Evolutionary conservation across 2,797 vertebrate genomes (phyloP).

Genomic region (Peromyscus nudipes): DNA sequence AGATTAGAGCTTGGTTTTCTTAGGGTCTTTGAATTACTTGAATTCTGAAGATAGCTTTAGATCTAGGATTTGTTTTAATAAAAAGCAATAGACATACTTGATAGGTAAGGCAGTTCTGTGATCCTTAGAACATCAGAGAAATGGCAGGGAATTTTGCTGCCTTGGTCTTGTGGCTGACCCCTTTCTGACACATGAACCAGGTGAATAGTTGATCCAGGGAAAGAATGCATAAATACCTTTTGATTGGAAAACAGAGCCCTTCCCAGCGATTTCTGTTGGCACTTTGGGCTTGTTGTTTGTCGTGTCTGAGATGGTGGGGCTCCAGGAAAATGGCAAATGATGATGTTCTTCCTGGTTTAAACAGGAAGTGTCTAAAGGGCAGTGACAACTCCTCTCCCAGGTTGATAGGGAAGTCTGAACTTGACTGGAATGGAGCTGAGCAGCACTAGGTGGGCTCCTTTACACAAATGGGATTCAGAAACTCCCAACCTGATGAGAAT

Average conservation of each 20-base stretch:
- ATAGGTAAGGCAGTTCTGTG: background rate
- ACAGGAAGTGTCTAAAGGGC: background rate
- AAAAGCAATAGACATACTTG: background rate
- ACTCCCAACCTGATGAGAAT: background rate
- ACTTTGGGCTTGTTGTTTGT: background rate
- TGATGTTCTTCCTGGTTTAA: background rate
- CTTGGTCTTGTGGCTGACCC: slow-evolving; percentile 27
- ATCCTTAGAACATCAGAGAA: background rate
- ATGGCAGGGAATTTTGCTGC: slow-evolving; percentile 17
- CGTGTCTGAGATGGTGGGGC: background rate
- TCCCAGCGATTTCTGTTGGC: background rate
- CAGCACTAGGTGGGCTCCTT: background rate
- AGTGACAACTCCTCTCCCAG: background rate
- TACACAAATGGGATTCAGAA: slow-evolving; percentile 27
- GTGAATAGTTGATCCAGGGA: background rate
- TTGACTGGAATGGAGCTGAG: background rate
- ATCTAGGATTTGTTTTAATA: slow-evolving; percentile 16
- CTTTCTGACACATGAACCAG: slow-evolving; percentile 16
- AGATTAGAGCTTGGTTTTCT: slow-evolving; percentile 15
- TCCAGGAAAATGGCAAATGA: background rate
- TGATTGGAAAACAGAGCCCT: slow-evolving; percentile 15
- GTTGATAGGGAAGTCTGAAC: background rate
- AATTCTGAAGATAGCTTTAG: slow-evolving; percentile 37
- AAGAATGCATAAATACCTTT: slow-evolving; percentile 34
- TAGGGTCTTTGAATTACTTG: slow-evolving; percentile 20